Conservation (phyloP, 2,113 vertebrate species). For the Poecile atricapillus region DNA sequence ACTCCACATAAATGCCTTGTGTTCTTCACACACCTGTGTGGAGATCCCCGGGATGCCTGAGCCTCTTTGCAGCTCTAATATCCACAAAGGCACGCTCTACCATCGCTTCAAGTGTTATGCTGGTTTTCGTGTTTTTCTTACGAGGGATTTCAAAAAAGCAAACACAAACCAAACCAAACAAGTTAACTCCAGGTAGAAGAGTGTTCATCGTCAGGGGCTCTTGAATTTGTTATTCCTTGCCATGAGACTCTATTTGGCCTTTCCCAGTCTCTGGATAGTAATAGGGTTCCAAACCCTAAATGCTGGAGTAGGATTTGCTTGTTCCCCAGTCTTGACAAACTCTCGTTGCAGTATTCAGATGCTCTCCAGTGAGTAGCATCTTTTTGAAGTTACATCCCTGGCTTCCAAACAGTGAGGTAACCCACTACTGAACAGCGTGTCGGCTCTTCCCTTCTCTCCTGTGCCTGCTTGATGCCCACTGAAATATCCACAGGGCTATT, state of each 20-base stretch:
- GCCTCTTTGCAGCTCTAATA: neutral
- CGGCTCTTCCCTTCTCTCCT: neutral
- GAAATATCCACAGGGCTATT: neutral
- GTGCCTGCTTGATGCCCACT: neutral
- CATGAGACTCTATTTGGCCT: neutral
- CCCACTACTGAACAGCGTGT: accelerated
- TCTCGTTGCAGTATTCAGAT: neutral
- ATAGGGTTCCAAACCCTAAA: neutral
- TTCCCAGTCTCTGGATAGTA: neutral
- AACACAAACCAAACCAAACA: neutral
- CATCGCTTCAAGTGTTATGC: neutral
- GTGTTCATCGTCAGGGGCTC: neutral
- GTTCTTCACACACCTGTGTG: accelerated
- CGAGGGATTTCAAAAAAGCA: neutral
- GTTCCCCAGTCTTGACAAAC: neutral
- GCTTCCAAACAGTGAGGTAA: neutral
- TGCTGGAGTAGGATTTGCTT: neutral
- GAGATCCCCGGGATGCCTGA: neutral
- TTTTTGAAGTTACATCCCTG: neutral
- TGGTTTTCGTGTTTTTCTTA: neutral
- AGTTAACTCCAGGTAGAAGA: neutral
- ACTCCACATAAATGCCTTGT: accelerated
- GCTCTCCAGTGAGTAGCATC: accelerated
- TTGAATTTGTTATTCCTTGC: neutral
- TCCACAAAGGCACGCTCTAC: neutral